These are phyloP conservation scores for Scotopteryx bipunctaria DNA, from an alignment of 2,888 invertebrate genomes.

Conservation along the genomic window DNA sequence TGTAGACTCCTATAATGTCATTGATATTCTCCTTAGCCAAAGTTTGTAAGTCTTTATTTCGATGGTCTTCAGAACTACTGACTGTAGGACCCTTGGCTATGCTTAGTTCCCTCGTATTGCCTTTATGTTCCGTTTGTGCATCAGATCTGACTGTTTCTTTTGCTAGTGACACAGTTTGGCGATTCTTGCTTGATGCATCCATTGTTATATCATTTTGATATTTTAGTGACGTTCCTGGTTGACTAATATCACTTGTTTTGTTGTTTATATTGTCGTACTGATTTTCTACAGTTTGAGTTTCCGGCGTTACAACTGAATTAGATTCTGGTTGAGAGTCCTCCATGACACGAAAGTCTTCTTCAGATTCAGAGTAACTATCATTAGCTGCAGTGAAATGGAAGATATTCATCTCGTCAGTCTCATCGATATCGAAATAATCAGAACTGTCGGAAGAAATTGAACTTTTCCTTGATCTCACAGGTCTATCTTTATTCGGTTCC, in stretches of 20 bases:
- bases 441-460: background rate
- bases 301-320: background rate
- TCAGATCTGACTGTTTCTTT: too few species aligned
- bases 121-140: too few species aligned
- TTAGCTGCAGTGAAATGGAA: constrained; percentile 9
- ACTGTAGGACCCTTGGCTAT: too few species aligned
- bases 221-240: background rate
- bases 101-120: too few species aligned
- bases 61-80: background rate
- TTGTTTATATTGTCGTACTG: background rate
- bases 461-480: too few species aligned
- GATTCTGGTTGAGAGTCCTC: background rate
- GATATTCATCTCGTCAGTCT: background rate
- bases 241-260: background rate
- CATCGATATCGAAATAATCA: background rate
- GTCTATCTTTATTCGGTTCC: background rate
- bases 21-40: constrained; percentile 11
- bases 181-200: too few species aligned
- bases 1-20: constrained; percentile 44
- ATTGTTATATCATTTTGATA: too few species aligned
- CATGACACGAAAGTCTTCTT: background rate
- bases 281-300: background rate
- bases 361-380: constrained; percentile 5
- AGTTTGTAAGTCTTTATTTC: background rate
- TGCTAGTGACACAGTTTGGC: too few species aligned